phyloP scores from a whole-genome alignment of 2,797 vertebrate genomes.

The Astyanax mexicanus region DNA sequence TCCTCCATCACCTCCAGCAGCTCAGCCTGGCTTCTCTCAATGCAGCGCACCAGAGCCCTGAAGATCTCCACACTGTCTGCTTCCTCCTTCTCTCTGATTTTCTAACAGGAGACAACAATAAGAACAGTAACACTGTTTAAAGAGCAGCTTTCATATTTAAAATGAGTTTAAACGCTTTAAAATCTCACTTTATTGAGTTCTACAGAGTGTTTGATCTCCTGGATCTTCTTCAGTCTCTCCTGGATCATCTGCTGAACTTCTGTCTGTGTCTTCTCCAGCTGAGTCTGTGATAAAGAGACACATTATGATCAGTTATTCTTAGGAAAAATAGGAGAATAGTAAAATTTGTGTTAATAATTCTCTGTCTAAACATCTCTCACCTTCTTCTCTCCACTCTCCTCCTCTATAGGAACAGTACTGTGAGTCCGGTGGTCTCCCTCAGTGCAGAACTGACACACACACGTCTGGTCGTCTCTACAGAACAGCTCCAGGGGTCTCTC shows the following conservation, averaged over 20 bases:
- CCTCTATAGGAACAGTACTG: slow-evolving; percentile 25
- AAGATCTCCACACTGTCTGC: background rate
- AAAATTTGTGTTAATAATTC: background rate
- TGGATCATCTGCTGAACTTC: slow-evolving; percentile 4
- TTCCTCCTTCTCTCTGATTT: background rate
- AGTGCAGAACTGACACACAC: slow-evolving; percentile 60
- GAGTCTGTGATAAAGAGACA: background rate
- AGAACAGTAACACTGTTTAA: no score
- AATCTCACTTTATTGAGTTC: slow-evolving; percentile 20
- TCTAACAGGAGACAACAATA: slow-evolving; percentile 1
- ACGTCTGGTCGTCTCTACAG: slow-evolving; percentile 61
- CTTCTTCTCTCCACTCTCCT: slow-evolving; percentile 27
- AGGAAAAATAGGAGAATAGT: background rate
- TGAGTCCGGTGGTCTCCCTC: background rate
- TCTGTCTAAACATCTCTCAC: background rate
- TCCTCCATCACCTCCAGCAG: background rate
- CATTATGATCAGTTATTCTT: background rate
- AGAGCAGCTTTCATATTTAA: no score
- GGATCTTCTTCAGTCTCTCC: slow-evolving; percentile 1
- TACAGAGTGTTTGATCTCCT: slow-evolving; percentile 1
- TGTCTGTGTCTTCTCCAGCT: background rate
- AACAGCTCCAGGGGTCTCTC: slow-evolving; percentile 62
- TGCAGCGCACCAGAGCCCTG: background rate
- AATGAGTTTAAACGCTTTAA: no score
- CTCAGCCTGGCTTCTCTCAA: slow-evolving; percentile 1